phyloP scores from a whole-genome alignment of 2,113 vertebrate species.

The Accipiter virgatus region DNA sequence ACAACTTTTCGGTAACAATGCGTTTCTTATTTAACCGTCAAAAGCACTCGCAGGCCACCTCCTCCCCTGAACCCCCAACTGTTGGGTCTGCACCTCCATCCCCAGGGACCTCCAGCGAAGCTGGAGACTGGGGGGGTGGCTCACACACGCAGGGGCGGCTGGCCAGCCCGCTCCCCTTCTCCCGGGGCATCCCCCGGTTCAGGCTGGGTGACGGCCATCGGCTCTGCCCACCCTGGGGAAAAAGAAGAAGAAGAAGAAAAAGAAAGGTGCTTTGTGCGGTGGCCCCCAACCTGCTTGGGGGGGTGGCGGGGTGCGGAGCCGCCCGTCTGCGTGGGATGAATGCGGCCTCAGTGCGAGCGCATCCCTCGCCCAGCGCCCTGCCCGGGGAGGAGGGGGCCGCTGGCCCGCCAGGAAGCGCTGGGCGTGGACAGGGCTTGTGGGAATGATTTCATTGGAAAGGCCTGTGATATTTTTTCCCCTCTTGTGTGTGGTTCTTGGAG shows the following conservation, averaged over 20 bases:
- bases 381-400: constrained; percentile 70
- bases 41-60: not conserved
- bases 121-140: not conserved
- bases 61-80: not conserved
- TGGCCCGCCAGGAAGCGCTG: constrained; percentile 78
- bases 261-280: constrained; percentile 97
- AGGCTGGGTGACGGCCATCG: constrained; percentile 57
- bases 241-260: constrained; percentile 79
- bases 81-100: not conserved
- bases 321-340: constrained; percentile 84
- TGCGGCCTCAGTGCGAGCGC: constrained; percentile 87
- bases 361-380: constrained; percentile 77
- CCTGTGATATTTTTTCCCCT: constrained; percentile 84
- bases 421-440: constrained; percentile 87
- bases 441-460: constrained; percentile 99
- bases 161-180: not conserved
- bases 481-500: constrained; percentile 89
- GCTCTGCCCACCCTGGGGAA: not conserved
- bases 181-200: constrained; percentile 47
- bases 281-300: constrained; percentile 28
- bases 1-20: not conserved
- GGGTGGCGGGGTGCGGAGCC: constrained; percentile 51
- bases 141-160: constrained; percentile 1
- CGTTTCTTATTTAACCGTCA: constrained; percentile 28
- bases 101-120: not conserved